phyloP scores from a whole-genome alignment of 1,140 invertebrate species.

The Drosophila leontia region DNA sequence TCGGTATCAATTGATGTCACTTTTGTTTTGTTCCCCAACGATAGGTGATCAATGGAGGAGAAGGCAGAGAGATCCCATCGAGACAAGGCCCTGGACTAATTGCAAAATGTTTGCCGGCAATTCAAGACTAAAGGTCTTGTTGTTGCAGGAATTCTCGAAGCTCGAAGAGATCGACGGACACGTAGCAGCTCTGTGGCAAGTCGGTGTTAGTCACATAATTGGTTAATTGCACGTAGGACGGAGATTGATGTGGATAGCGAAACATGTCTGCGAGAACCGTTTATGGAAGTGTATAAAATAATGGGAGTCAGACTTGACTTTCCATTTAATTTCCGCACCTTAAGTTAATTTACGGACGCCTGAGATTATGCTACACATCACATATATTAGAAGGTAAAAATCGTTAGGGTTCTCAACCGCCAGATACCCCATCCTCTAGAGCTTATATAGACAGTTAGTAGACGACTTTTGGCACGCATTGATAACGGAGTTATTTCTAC shows the following conservation, averaged over 20 bases:
- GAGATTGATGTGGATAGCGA: conserved; percentile 14
- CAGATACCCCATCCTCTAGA: not conserved
- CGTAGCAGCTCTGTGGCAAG: conserved; percentile 18
- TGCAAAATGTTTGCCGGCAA: conserved; percentile 51
- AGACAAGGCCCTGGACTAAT: conserved; percentile 51
- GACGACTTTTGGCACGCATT: conserved; percentile 5
- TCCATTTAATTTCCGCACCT: conserved; percentile 22
- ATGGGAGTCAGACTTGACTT: conserved; percentile 9
- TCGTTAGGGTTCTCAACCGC: not conserved
- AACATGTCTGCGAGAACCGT: not conserved
- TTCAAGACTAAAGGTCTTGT: conserved; percentile 1
- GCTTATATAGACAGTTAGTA: not conserved
- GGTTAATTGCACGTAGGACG: conserved; percentile 42
- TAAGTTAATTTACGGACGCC: conserved; percentile 30
- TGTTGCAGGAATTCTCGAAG: conserved; percentile 22
- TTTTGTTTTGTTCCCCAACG: not conserved
- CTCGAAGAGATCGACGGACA: conserved; percentile 15
- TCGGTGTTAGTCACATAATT: conserved; percentile 54
- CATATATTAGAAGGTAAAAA: not conserved
- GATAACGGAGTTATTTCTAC: not conserved
- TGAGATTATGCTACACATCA: conserved; percentile 53
- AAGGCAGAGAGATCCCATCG: not conserved
- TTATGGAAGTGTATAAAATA: conserved; percentile 1
- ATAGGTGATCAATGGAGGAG: conserved; percentile 7
- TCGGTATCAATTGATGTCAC: conserved; percentile 22